Percentiles rank a stretch among this genome's conserved stretches.
These are phyloP conservation scores for Petrolisthes manimaculis DNA, from an alignment of 2,888 invertebrate species.

Conservation along the genomic window DNA sequence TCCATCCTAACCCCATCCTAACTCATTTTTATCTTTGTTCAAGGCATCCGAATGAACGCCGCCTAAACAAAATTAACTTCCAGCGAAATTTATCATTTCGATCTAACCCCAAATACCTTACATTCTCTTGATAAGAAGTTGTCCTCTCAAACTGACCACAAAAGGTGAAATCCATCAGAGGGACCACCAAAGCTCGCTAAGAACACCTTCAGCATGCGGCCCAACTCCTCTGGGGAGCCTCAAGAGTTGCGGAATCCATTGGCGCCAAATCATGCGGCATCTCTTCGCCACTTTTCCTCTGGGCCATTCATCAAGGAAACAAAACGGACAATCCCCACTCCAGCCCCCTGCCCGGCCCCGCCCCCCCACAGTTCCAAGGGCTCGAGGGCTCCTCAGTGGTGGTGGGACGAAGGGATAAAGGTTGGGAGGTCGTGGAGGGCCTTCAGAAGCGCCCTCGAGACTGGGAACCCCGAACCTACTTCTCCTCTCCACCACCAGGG, in stretches of 20 bases:
- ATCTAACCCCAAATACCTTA: no score
- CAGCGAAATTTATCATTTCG: no score
- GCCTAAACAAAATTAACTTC: no score
- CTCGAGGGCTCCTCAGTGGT: conserved; percentile 33
- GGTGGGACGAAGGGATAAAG: conserved; percentile 33
- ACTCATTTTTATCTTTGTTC: no score
- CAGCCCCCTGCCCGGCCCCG: conserved; percentile 30
- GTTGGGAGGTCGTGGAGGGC: neutral
- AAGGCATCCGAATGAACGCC: no score
- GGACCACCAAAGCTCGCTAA: conserved; percentile 47
- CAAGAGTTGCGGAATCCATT: conserved; percentile 57
- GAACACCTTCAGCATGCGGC: conserved; percentile 43
- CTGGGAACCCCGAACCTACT: conserved; percentile 40
- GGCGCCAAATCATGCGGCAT: conserved; percentile 55
- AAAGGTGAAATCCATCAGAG: no score
- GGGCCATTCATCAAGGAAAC: conserved; percentile 55
- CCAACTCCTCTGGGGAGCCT: conserved; percentile 25
- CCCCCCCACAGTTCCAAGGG: conserved; percentile 22
- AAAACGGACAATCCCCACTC: conserved; percentile 49
- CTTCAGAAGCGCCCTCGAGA: conserved; percentile 41
- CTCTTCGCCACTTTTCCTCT: conserved; percentile 45
- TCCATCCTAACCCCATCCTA: no score
- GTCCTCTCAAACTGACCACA: no score
- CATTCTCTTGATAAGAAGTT: no score
- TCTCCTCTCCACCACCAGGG: conserved; percentile 26